These are phyloP conservation scores for Bos taurus DNA, from an alignment of 2,113 vertebrate genomes.

Conservation along the genomic window ARS-UCD2.0 NC_037347.1:12278501-12279000, in stretches of 20 bases:
- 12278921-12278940: not conserved
- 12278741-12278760: not conserved
- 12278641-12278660: not conserved
- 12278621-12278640: not conserved
- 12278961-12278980: not conserved
- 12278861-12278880: not conserved
- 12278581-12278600: not conserved
- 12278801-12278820: not conserved
- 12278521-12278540: not conserved
- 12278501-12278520: not conserved
- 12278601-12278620: not conserved
- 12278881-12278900: not conserved
- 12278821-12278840: not conserved
- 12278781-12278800: not conserved
- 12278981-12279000: not conserved
- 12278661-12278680: not conserved
- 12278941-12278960: not conserved
- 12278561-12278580: not conserved
- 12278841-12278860: not conserved
- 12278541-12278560: not conserved
- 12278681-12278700: slow-evolving; percentile 8
- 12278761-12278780: not conserved
- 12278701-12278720: slow-evolving; percentile 34
- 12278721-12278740: slow-evolving; percentile 31
- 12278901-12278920: not conserved